These are phyloP conservation scores for Tenthredo notha DNA, from an alignment of 2,888 invertebrate species.

Conservation along the genomic window DNA sequence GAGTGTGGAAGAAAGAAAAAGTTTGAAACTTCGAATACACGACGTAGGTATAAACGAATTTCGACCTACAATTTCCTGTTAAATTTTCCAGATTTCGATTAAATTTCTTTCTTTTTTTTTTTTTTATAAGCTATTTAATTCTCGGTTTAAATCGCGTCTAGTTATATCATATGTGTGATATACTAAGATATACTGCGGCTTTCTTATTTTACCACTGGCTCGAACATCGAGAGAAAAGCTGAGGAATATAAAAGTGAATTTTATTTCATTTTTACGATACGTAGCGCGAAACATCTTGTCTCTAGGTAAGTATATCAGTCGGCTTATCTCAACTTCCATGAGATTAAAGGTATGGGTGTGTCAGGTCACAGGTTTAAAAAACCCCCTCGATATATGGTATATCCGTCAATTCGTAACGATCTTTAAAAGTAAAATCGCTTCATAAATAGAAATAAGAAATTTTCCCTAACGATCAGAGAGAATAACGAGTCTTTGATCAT, in stretches of 20 bases:
- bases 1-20: not conserved
- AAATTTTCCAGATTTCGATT: not conserved
- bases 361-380: not conserved
- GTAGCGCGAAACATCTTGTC: constrained; percentile 8
- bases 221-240: not conserved
- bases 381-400: not conserved
- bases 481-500: not conserved
- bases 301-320: not conserved
- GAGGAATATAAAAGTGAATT: constrained; percentile 18
- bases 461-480: not conserved
- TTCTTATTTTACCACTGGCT: not conserved
- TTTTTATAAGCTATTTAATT: not conserved
- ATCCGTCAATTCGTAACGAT: not conserved
- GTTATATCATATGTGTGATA: not conserved
- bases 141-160: not conserved
- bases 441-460: not conserved
- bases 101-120: not conserved
- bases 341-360: not conserved
- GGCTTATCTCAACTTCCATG: constrained; percentile 2
- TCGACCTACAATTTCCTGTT: not conserved
- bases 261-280: constrained; percentile 29
- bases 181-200: not conserved
- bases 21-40: not conserved
- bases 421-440: not conserved
- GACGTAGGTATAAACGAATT: not conserved